phyloP scores from a whole-genome alignment of 2,113 vertebrate genomes.

The Athene cunicularia region DNA sequence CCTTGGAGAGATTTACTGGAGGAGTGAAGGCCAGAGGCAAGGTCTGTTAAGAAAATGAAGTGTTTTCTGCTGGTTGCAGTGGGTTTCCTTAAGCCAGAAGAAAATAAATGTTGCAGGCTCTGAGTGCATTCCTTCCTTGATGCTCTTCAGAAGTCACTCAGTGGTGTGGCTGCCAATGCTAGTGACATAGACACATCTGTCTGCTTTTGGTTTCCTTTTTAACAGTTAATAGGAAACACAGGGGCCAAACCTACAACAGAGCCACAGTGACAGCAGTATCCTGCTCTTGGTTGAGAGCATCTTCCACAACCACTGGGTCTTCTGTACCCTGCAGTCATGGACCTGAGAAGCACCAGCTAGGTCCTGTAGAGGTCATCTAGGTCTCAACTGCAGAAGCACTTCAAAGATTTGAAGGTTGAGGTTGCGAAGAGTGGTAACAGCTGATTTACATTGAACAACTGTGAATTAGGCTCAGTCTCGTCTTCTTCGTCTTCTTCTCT shows the following conservation, averaged over 20 bases:
- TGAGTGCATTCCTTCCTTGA: neutral
- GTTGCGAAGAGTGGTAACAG: neutral
- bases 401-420: neutral
- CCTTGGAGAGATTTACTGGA: neutral
- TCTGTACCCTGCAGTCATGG: neutral
- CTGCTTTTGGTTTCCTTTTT: neutral
- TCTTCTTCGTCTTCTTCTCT: neutral
- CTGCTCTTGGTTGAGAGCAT: neutral
- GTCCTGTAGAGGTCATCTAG: neutral
- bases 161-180: rapidly evolving
- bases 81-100: neutral
- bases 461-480: neutral
- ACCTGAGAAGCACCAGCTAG: rapidly evolving
- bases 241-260: neutral
- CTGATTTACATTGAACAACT: neutral
- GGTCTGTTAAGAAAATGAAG: neutral
- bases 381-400: neutral
- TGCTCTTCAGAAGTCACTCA: neutral
- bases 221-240: neutral
- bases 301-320: neutral
- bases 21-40: neutral
- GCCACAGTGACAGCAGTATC: rapidly evolving
- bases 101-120: neutral
- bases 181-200: neutral
- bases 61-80: neutral